Evolutionary conservation across 2,888 invertebrate genomes (phyloP), one percentile per base, ranked within the genome.

Genomic region (Trissolcus japonicus): DNA sequence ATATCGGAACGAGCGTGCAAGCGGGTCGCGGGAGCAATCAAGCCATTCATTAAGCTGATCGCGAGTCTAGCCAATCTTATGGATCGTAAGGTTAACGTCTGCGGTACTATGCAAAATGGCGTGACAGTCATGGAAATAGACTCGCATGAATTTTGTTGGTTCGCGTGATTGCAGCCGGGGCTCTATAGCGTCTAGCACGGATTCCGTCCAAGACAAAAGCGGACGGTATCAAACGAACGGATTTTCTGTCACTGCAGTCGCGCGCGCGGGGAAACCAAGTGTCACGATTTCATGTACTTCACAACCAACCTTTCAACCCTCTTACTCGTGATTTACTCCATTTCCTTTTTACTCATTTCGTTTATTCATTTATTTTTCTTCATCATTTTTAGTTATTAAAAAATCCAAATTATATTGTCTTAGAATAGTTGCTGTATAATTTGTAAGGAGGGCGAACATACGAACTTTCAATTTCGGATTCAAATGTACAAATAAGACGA

Each of bases 61-160:
- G 61, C 40, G 43, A 19, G 57, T 1, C 54, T 50, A 16, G 17
- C 63, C 62, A 50, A 25, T 75, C 68, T 62, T 72, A 25, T 54
- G 66, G 66, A 78, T 76, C 72, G 65, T 65, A 83, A 84, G 85
- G 86, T 86, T 84, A 86, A 86, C 82, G 86, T 79, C 85, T 85
- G 85, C 83, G 82, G 71, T 85, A 77, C 86, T 83, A 84, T 86
- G 86, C 84, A 83, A 82, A 86, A 85, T 86, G 85, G 85, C 85
- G 85, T 84, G 86, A 84, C 86, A 86, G 84, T 81, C 81, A 85
- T 86, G 83, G 84, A 86, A 86, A 86, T 86, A 86, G 86, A 86
- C 83, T 82, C 81, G 82, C 82, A 81, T 81, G 84, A 85, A 84
- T 86, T 86, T 86, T 82, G 83, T 81, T 82, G 82, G 83, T 83